Evolutionary conservation across 2,797 vertebrate species (phyloP).

Genomic region (Simalia tracyae): DNA sequence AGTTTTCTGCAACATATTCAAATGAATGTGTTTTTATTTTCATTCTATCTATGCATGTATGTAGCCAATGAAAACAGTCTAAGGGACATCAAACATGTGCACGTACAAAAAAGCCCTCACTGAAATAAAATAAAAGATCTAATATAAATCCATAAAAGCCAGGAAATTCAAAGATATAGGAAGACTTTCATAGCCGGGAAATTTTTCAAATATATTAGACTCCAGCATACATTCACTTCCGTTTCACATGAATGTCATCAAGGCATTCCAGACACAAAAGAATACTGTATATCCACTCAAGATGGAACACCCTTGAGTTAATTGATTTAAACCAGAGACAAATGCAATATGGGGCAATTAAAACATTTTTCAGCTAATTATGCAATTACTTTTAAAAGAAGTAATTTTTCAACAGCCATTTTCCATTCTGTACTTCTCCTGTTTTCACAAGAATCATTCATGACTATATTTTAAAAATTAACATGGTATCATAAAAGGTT

Average conservation of each 20-base stretch:
- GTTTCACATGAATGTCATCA: conserved; percentile 61
- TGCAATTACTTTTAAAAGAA: conserved; percentile 46
- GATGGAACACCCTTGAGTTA: conserved; percentile 49
- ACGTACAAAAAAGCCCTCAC: conserved; percentile 44
- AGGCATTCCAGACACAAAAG: conserved; percentile 53
- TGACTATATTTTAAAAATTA: neutral
- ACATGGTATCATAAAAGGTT: conserved; percentile 36
- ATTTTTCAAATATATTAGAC: conserved; percentile 63
- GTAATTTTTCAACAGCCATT: conserved; percentile 36
- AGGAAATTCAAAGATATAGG: conserved; percentile 70
- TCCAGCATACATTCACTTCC: conserved; percentile 62
- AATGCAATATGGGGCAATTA: conserved; percentile 36
- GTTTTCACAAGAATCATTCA: conserved; percentile 13
- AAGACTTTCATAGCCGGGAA: conserved; percentile 54
- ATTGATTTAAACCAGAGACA: conserved; percentile 42
- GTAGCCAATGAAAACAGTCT: conserved; percentile 59
- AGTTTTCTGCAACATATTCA: conserved; percentile 48
- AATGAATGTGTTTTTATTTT: conserved; percentile 58
- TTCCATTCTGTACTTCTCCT: conserved; percentile 19
- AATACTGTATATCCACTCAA: conserved; percentile 36
- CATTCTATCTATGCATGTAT: conserved; percentile 50
- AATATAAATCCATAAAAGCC: conserved; percentile 66
- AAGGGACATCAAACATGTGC: conserved; percentile 57
- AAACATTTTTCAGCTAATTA: conserved; percentile 43
- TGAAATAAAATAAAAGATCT: conserved; percentile 65